phyloP scores from a whole-genome alignment of 1,140 invertebrate species.

The Venturia canescens region DNA sequence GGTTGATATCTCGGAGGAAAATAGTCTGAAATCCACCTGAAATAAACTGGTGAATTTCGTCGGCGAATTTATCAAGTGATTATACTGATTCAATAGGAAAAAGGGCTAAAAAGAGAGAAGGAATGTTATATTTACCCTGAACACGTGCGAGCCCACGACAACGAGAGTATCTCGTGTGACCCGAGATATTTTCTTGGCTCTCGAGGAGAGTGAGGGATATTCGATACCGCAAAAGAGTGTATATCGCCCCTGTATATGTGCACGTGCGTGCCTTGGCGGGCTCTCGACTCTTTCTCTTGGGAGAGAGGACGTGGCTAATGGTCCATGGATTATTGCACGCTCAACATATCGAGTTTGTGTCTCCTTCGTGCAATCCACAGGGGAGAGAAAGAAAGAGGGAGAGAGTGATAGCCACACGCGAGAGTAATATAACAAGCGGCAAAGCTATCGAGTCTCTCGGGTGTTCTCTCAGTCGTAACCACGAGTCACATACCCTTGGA shows the following conservation, averaged over 20 bases:
- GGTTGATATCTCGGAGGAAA: too few relatives aligned
- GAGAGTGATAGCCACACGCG: background rate
- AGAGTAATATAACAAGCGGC: slow-evolving; percentile 26
- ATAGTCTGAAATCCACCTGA: too few relatives aligned
- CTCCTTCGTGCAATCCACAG: background rate
- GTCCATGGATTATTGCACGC: slow-evolving; percentile 68
- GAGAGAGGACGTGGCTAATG: slow-evolving; percentile 70
- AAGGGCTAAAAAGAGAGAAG: too few relatives aligned
- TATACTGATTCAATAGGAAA: too few relatives aligned
- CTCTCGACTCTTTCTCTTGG: slow-evolving; percentile 39
- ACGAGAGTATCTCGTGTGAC: slow-evolving; percentile 72
- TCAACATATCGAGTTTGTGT: slow-evolving; percentile 66
- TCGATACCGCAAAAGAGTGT: slow-evolving; percentile 66
- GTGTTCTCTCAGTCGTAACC: slow-evolving; percentile 13
- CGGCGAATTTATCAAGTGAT: too few relatives aligned
- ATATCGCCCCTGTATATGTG: slow-evolving; percentile 61
- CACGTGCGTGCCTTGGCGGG: slow-evolving; percentile 60
- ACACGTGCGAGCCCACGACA: slow-evolving; percentile 52
- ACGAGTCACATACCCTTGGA: background rate
- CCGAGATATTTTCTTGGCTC: slow-evolving; percentile 59
- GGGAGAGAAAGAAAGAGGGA: slow-evolving; percentile 1
- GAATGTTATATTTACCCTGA: slow-evolving; percentile 14
- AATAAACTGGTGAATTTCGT: too few relatives aligned
- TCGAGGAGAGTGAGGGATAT: slow-evolving; percentile 63
- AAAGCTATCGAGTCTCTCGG: slow-evolving; percentile 30